Conservation (phyloP, 2,888 invertebrate genomes). For the Ommatoiulus sabulosus region DNA sequence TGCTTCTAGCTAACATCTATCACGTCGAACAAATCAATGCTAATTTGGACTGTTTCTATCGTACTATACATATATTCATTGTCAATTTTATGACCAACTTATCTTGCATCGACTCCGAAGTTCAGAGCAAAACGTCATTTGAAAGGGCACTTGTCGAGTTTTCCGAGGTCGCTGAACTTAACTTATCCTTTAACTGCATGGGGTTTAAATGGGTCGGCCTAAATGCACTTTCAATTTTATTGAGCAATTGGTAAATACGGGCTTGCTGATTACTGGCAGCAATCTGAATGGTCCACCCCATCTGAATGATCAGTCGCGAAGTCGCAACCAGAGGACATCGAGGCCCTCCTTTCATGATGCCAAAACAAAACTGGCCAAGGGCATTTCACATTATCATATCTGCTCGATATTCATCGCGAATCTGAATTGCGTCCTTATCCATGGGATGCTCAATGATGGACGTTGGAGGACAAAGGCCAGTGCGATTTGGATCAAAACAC, state of each 20-base stretch:
- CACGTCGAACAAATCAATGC: too few species aligned
- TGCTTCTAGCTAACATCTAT: too few species aligned
- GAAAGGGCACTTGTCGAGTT: not conserved
- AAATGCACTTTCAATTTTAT: not conserved
- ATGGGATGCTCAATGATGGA: conserved; percentile 18
- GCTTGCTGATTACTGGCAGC: not conserved
- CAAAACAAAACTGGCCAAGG: not conserved
- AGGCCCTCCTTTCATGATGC: not conserved
- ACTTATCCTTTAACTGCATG: not conserved
- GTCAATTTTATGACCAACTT: not conserved
- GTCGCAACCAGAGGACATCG: not conserved
- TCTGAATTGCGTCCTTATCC: not conserved
- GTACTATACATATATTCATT: too few species aligned
- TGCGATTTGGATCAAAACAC: not conserved
- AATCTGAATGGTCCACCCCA: not conserved
- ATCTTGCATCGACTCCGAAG: too few species aligned
- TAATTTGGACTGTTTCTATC: too few species aligned
- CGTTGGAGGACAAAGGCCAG: not conserved
- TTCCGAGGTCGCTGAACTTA: not conserved
- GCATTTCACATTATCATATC: not conserved
- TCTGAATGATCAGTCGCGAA: not conserved
- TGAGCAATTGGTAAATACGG: not conserved
- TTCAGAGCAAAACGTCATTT: not conserved
- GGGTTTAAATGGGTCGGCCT: not conserved
- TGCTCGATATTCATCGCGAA: not conserved